Evolutionary conservation across 30 jellyfish, hydroid and myxozoan genomes (phyloP).

Genomic region (Turritopsis rubra): DNA sequence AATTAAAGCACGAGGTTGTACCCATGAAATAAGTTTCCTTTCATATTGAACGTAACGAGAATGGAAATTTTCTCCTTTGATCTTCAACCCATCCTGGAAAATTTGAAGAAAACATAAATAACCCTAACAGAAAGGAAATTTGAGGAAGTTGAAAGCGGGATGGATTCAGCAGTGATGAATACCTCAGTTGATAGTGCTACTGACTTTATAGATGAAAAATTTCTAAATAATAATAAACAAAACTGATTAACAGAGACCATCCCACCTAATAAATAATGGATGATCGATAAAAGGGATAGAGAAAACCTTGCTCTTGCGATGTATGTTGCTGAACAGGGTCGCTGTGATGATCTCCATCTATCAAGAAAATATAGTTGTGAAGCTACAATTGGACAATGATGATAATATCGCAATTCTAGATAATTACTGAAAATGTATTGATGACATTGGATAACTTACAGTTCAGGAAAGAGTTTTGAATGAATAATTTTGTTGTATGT

Average conservation of each 20-base stretch:
- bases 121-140: background rate
- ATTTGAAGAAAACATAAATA: background rate
- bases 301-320: conserved; percentile 66
- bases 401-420: background rate
- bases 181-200: background rate
- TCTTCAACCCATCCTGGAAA: background rate
- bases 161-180: background rate
- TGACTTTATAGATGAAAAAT: background rate
- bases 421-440: background rate
- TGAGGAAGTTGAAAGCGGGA: no score
- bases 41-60: conserved; percentile 7
- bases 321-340: conserved; percentile 60
- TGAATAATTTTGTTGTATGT: conserved; percentile 53
- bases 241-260: no score
- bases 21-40: conserved; percentile 10
- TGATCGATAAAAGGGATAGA: background rate
- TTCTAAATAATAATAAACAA: background rate
- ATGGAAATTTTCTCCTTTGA: background rate
- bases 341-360: conserved; percentile 51
- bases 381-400: background rate
- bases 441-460: conserved; percentile 40
- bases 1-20: background rate
- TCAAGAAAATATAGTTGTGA: background rate
- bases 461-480: conserved; percentile 74
- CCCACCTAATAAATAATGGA: background rate